phyloP scores from a whole-genome alignment of 1,140 invertebrate genomes.

The Glossosoma conforme region DNA sequence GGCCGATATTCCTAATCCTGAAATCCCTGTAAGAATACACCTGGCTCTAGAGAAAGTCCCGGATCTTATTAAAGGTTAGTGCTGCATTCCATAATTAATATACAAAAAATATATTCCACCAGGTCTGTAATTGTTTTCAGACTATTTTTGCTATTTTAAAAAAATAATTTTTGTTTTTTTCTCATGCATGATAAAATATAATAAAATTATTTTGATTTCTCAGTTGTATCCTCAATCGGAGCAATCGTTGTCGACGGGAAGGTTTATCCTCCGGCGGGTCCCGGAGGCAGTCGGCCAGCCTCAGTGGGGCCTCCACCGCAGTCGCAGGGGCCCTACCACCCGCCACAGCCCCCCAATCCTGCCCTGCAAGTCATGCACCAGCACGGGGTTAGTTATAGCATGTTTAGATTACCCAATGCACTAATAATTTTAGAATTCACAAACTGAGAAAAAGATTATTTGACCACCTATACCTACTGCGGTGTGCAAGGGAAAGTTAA shows the following conservation, averaged over 20 bases:
- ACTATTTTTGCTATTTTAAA: neutral
- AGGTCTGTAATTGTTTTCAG: no score
- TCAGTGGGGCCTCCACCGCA: slow-evolving; percentile 32
- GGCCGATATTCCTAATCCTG: slow-evolving; percentile 78
- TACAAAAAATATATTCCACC: no score
- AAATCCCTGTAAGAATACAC: slow-evolving; percentile 75
- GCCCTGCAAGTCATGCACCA: slow-evolving; percentile 46
- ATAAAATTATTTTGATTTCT: slow-evolving; percentile 25
- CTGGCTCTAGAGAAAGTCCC: slow-evolving; percentile 71
- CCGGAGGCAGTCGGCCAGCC: slow-evolving; percentile 46
- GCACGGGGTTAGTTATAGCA: slow-evolving; percentile 41
- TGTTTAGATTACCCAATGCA: no score
- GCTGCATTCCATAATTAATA: no score
- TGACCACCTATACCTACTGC: no score
- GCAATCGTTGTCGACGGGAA: slow-evolving; percentile 74
- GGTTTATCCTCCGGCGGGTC: slow-evolving; percentile 39
- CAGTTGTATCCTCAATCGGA: slow-evolving; percentile 67
- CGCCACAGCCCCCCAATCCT: slow-evolving; percentile 34
- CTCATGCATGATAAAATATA: neutral
- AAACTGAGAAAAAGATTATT: no score
- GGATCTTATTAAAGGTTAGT: slow-evolving; percentile 70
- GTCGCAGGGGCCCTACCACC: slow-evolving; percentile 35
- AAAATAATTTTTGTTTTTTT: neutral
- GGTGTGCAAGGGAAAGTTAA: no score
- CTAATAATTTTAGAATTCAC: no score